Evolutionary conservation across 2,797 vertebrate genomes (phyloP).

Genomic region (Mustela erminea): DNA sequence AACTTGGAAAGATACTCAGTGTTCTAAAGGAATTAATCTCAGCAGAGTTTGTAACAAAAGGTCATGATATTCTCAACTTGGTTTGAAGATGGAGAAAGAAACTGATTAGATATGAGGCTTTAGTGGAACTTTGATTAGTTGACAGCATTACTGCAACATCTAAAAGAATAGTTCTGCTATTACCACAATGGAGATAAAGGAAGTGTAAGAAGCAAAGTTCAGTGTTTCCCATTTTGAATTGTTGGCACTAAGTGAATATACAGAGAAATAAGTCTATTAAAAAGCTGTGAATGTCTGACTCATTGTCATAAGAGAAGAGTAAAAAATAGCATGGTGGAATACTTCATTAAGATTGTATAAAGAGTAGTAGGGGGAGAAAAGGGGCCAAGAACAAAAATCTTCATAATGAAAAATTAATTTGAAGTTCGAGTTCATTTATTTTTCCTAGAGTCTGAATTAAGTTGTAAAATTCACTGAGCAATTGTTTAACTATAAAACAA

Average conservation of each 20-base stretch:
- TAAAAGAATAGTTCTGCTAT: neutral
- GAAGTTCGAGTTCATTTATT: constrained; percentile 35
- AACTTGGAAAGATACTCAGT: neutral
- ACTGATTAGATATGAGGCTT: neutral
- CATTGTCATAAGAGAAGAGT: neutral
- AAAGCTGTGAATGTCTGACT: neutral
- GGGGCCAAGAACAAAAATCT: neutral
- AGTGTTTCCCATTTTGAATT: neutral
- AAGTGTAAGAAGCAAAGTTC: neutral
- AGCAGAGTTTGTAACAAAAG: neutral
- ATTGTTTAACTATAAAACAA: constrained; percentile 56
- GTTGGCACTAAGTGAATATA: neutral
- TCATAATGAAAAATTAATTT: constrained; percentile 54
- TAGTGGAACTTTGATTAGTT: neutral
- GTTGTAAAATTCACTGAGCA: constrained; percentile 33
- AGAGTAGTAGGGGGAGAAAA: neutral
- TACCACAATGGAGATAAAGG: neutral
- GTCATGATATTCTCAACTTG: neutral
- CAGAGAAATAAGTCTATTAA: neutral
- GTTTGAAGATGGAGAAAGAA: neutral
- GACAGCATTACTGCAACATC: neutral
- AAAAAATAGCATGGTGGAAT: neutral
- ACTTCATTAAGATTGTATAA: constrained; percentile 49
- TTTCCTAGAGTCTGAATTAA: constrained; percentile 50
- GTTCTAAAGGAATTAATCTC: neutral